Conservation (phyloP, 1,140 invertebrate genomes). For the Solenopsis fugax region DNA sequence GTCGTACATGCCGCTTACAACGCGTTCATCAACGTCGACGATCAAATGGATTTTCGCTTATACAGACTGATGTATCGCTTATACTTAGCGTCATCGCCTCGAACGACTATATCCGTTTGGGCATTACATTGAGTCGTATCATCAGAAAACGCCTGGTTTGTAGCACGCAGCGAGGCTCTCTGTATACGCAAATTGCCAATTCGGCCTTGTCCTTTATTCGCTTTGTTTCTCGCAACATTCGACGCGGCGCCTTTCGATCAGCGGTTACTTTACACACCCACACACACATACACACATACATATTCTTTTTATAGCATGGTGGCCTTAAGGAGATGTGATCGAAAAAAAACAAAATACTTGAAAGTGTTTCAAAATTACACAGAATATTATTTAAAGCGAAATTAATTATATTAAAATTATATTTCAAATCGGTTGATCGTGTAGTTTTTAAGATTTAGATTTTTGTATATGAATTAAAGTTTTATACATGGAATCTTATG, state of each 20-base stretch:
- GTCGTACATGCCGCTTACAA: constrained; percentile 48
- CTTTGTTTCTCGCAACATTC: not conserved
- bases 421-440: too few relatives aligned
- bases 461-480: too few relatives aligned
- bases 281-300: not conserved
- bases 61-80: constrained; percentile 52
- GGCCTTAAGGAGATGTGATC: not conserved
- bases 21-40: constrained; percentile 62
- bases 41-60: constrained; percentile 60
- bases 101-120: constrained; percentile 55
- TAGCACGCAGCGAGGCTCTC: not conserved
- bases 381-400: too few relatives aligned
- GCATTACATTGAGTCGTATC: constrained; percentile 13
- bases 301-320: not conserved
- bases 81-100: constrained; percentile 56
- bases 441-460: too few relatives aligned
- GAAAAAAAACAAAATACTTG: too few relatives aligned
- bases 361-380: too few relatives aligned
- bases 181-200: constrained; percentile 23
- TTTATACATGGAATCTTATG: too few relatives aligned
- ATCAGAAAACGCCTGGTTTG: constrained; percentile 24
- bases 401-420: too few relatives aligned
- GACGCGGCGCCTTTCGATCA: not conserved
- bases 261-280: not conserved
- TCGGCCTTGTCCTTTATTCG: not conserved